Conservation (phyloP, 2,888 invertebrate species). For the Elegia similella region DNA sequence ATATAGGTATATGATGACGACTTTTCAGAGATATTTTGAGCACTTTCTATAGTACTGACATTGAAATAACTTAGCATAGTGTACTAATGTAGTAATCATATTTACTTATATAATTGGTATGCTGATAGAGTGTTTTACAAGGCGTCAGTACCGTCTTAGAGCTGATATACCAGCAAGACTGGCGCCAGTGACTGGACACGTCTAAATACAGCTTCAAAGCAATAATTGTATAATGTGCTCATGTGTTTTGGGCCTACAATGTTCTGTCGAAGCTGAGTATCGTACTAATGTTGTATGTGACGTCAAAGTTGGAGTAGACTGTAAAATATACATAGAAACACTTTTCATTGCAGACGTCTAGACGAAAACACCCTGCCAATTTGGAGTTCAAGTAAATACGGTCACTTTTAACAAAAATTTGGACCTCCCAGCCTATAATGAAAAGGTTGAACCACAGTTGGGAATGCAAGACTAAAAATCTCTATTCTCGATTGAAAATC, state of each 20-base stretch:
- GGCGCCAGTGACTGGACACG: too few species aligned
- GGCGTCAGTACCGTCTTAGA: too few species aligned
- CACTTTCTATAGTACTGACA: too few species aligned
- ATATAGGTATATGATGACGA: too few species aligned
- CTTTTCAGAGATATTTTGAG: too few species aligned
- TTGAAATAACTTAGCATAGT: too few species aligned
- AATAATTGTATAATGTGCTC: slow-evolving; percentile 47
- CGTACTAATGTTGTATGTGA: slow-evolving; percentile 19
- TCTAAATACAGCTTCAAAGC: slow-evolving; percentile 34
- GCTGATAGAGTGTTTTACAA: too few species aligned
- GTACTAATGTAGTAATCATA: too few species aligned
- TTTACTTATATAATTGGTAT: too few species aligned
- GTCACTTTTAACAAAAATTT: slow-evolving; percentile 31
- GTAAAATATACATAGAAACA: slow-evolving; percentile 41
- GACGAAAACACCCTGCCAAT: slow-evolving; percentile 54
- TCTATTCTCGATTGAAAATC: slow-evolving; percentile 48
- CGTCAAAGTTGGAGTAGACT: slow-evolving; percentile 48
- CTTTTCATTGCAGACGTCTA: slow-evolving; percentile 67
- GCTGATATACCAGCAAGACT: too few species aligned
- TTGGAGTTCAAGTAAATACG: slow-evolving; percentile 26
- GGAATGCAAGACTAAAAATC: slow-evolving; percentile 34
- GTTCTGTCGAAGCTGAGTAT: slow-evolving; percentile 33
- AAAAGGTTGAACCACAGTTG: slow-evolving; percentile 54
- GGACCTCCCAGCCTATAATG: slow-evolving; percentile 57
- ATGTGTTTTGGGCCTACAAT: slow-evolving; percentile 45